A percentile compares a stretch with the other conserved stretches of the same genome.
These are phyloP conservation scores for Lepidurus apus DNA, from an alignment of 1,140 invertebrate genomes.

Conservation along the genomic window DNA sequence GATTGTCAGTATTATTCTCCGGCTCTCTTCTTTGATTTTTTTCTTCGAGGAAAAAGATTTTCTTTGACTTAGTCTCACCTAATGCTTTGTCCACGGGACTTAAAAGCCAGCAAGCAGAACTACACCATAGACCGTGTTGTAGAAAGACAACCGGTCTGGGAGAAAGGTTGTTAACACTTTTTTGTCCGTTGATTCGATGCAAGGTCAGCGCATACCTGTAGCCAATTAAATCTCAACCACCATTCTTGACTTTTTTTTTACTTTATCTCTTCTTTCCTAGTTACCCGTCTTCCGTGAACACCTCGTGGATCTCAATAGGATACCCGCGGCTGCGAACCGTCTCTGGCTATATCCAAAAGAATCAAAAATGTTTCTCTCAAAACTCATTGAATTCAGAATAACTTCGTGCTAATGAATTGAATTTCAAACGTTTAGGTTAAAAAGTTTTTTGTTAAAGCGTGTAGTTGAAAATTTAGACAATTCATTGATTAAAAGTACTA, in stretches of 20 bases:
- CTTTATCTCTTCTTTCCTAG: no score
- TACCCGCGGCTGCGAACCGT: constrained; percentile 19
- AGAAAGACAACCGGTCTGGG: constrained; percentile 52
- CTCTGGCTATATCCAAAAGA: constrained; percentile 11
- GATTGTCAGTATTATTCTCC: constrained; percentile 35
- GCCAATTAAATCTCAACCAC: not conserved
- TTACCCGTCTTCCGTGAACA: constrained; percentile 18
- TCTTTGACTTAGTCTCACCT: constrained; percentile 44
- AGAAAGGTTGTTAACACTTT: not conserved
- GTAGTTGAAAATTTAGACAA: not conserved
- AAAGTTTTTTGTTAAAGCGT: not conserved
- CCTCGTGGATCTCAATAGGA: constrained; percentile 27
- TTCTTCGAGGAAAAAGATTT: no score
- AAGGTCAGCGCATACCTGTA: constrained; percentile 53
- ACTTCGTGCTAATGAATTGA: not conserved
- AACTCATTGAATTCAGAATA: not conserved
- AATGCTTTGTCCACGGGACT: constrained; percentile 57
- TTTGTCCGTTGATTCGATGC: constrained; percentile 6
- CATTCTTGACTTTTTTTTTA: not conserved
- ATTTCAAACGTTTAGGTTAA: not conserved
- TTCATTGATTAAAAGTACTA: not conserved
- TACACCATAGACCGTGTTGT: constrained; percentile 70
- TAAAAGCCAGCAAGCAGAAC: constrained; percentile 68
- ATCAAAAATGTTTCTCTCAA: not conserved
- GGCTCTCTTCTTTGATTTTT: no score